These are phyloP conservation scores for Catocala nupta DNA, from an alignment of 2,888 invertebrate species.

Conservation along the genomic window DNA sequence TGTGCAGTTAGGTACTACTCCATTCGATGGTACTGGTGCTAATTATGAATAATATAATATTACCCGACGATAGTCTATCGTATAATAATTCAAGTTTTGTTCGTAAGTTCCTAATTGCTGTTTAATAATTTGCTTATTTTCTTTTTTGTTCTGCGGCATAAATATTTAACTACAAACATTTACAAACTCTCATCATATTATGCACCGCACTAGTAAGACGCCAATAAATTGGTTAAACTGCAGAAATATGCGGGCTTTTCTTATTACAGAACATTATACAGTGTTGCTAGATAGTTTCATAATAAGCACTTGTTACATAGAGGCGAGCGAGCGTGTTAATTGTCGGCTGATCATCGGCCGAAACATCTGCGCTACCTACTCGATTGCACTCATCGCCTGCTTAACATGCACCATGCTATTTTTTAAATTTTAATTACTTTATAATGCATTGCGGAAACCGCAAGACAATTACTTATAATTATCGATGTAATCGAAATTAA, in stretches of 20 bases:
- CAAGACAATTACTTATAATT: slow-evolving; percentile 58
- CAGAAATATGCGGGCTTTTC: slow-evolving; percentile 27
- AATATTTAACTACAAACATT: no score
- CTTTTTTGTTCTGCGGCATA: no score
- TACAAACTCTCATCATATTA: no score
- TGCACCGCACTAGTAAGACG: no score
- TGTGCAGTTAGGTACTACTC: no score
- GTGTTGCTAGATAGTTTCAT: slow-evolving; percentile 52
- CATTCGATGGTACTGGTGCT: no score
- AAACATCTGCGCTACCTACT: slow-evolving; percentile 58
- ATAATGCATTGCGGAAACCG: slow-evolving; percentile 57
- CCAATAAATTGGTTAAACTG: neutral
- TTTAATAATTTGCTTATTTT: no score
- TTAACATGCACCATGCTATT: slow-evolving; percentile 57
- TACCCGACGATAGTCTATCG: no score
- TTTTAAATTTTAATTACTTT: slow-evolving; percentile 55
- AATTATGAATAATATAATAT: no score
- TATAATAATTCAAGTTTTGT: no score
- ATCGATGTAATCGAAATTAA: slow-evolving; percentile 50
- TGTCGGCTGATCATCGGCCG: slow-evolving; percentile 60
- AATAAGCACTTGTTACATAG: slow-evolving; percentile 58
- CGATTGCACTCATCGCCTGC: slow-evolving; percentile 59
- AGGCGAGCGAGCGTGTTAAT: slow-evolving; percentile 75
- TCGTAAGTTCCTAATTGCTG: no score
- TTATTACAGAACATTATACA: slow-evolving; percentile 33